Evolutionary conservation across 2,113 vertebrate genomes (phyloP).

Genomic region (Cinclus cinclus): DNA sequence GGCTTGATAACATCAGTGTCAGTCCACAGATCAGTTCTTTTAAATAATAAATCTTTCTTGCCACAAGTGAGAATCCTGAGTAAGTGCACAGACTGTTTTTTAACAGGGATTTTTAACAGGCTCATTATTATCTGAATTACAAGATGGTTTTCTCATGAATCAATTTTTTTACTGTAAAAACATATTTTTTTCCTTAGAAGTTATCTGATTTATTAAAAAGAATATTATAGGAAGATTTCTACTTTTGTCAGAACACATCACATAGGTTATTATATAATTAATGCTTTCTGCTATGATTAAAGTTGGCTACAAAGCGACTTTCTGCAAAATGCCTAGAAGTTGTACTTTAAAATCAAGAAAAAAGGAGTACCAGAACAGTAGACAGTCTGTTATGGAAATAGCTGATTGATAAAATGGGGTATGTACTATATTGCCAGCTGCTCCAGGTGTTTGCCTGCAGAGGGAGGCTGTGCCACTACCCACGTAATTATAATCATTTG

Average conservation of each 20-base stretch:
- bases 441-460: not conserved
- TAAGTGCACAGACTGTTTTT: not conserved
- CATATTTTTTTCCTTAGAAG: not conserved
- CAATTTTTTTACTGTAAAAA: not conserved
- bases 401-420: not conserved
- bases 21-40: not conserved
- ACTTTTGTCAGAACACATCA: not conserved
- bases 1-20: not conserved
- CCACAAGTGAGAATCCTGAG: not conserved
- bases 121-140: not conserved
- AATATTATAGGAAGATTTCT: not conserved
- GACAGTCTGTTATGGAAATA: not conserved
- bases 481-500: not conserved
- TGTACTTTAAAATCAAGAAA: not conserved
- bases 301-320: not conserved
- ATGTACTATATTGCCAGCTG: not conserved
- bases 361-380: not conserved
- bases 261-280: not conserved
- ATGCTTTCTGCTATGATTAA: not conserved
- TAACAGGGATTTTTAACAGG: not conserved
- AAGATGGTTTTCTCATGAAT: not conserved
- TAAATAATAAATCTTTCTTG: not conserved
- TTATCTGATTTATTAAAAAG: not conserved
- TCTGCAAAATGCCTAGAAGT: not conserved
- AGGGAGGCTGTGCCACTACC: not conserved